Evolutionary conservation across 1,140 invertebrate genomes (phyloP), one percentile per base, ranked within the genome.

Genomic region (Metopolophium dirhodum): DNA sequence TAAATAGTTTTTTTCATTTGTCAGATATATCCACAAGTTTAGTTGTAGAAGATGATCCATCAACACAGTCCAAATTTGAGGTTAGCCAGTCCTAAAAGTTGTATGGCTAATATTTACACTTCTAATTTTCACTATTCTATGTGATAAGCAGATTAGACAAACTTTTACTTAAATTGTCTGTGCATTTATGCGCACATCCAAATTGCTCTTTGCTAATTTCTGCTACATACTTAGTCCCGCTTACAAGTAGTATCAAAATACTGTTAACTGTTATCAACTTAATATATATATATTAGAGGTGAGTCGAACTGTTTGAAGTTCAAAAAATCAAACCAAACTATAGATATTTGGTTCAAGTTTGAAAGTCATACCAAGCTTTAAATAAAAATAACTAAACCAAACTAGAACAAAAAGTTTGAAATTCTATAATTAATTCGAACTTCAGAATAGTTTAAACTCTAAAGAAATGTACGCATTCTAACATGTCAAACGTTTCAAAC

Each of bases 1-100:
- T 93, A 93, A 93, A 92, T 86, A 93, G 91, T 93, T 83, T 93
- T 93, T 93, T 93, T 93, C 82, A n/a, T 93, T 93, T 93, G 26
- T 93, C 49, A 93, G 91, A 93, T 93, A 54, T 93, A 93, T 85
- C 68, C 47, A 93, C 91, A 93, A 93, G 91, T 93, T 85, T 93
- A 93, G 82, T 93, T 86, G 49, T 93, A 93, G 91, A 93, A 93
- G 91, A 93, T 85, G 91, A 93, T 93, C 77, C 91, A 93, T 57
- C 91, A 20, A 83, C 91, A 86, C 51, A 86, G 26, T 49, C 91
- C 47, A 93, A 93, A 37, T 57, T 93, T 85, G 91, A 93, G 91
- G 91, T 93, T 93, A 93, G 91, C 82, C 37, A 93, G 30, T 45
- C 30, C 23, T 83, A 92, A 92, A 91, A 91, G 26, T 86, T 26